These are phyloP conservation scores for Oreortyx pictus DNA, from an alignment of 2,797 vertebrate species.

Conservation along the genomic window DNA sequence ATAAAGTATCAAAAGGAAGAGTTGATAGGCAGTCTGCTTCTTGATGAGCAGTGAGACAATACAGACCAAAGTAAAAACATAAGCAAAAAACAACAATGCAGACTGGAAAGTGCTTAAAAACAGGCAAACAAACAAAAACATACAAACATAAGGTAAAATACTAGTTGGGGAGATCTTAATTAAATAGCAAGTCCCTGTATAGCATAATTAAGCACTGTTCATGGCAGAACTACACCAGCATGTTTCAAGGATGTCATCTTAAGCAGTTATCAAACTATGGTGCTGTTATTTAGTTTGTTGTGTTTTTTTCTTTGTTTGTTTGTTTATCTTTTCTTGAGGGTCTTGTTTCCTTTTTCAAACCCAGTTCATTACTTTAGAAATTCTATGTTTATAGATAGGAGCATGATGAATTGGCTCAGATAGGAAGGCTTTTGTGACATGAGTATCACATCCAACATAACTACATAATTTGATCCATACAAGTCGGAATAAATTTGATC, in stretches of 20 bases:
- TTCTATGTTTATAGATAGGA: background rate
- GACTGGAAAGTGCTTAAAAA: background rate
- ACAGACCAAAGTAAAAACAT: background rate
- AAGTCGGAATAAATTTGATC: background rate
- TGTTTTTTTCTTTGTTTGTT: background rate
- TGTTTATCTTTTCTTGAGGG: background rate
- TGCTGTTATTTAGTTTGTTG: no score
- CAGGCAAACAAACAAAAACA: background rate
- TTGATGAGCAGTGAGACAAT: background rate
- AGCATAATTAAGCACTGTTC: background rate
- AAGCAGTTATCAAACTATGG: background rate
- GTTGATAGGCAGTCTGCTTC: background rate
- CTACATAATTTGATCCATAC: background rate
- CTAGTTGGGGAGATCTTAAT: background rate
- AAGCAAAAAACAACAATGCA: background rate
- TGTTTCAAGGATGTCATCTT: background rate
- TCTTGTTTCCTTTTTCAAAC: background rate
- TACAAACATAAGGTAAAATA: background rate
- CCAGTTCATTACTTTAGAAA: slow-evolving; percentile 8
- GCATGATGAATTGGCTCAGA: background rate
- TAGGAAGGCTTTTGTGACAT: background rate
- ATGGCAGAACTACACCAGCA: background rate
- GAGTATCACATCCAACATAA: background rate
- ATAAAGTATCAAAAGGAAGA: background rate
- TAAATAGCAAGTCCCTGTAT: background rate